Conservation (phyloP, 2,888 invertebrate genomes). For the Dioctria rufipes region DNA sequence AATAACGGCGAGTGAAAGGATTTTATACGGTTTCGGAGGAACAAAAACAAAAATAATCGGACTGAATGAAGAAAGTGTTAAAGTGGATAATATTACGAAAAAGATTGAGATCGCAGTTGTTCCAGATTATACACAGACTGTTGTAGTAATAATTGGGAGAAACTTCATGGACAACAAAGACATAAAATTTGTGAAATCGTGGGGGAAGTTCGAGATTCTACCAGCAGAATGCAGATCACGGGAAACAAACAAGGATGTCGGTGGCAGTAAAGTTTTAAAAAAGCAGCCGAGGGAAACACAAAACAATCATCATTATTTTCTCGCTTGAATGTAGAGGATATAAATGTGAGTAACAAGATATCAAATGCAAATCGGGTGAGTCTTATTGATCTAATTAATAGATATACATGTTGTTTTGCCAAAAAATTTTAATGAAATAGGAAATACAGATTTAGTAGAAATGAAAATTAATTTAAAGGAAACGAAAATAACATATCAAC, state of each 20-base stretch:
- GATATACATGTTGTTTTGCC: background rate
- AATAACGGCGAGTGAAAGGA: background rate
- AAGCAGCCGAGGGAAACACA: background rate
- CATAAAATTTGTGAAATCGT: background rate
- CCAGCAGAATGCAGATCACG: background rate
- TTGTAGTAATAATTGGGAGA: background rate
- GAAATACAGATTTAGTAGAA: background rate
- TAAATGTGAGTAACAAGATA: background rate
- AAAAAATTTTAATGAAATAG: background rate
- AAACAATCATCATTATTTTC: background rate
- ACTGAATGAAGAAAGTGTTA: background rate
- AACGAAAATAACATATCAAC: background rate
- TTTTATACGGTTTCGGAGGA: background rate
- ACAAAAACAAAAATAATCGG: background rate
- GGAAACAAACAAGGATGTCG: background rate
- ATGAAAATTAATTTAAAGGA: background rate
- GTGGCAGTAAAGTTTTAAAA: background rate
- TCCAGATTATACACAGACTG: background rate
- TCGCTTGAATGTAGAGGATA: background rate
- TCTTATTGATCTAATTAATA: background rate
- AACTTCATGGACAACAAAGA: too few species aligned
- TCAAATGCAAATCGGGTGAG: background rate
- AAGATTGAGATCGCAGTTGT: background rate
- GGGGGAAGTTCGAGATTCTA: background rate
- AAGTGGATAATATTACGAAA: background rate